phyloP scores from a whole-genome alignment of 2,113 vertebrate genomes.

The Archilochus colubris region DNA sequence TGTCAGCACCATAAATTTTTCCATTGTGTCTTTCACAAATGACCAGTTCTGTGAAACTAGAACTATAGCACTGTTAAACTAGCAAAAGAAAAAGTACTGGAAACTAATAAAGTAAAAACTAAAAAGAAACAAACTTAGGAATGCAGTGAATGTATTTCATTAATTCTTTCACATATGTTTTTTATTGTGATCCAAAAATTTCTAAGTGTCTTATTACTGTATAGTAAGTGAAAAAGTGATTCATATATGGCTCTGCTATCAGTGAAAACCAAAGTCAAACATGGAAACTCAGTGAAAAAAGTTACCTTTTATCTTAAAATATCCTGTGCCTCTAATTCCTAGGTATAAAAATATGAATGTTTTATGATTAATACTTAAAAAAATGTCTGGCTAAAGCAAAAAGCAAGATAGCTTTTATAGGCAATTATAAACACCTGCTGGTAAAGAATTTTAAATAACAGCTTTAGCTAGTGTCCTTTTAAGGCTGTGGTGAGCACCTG shows the following conservation, averaged over 20 bases:
- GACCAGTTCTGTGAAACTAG: background rate
- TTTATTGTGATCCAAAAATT: background rate
- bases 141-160: constrained; percentile 31
- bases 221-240: constrained; percentile 39
- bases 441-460: constrained; percentile 15
- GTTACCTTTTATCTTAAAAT: constrained; percentile 14
- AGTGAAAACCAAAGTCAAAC: background rate
- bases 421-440: constrained; percentile 28
- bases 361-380: constrained; percentile 11
- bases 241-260: background rate
- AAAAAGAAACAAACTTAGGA: constrained; percentile 33
- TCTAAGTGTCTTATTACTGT: constrained; percentile 29
- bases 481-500: background rate
- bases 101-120: constrained; percentile 10
- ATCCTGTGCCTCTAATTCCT: background rate
- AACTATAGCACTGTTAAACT: background rate
- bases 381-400: constrained; percentile 13
- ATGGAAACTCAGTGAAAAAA: background rate
- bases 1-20: background rate
- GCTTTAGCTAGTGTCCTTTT: background rate
- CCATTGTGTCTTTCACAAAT: background rate
- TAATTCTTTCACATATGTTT: constrained; percentile 50
- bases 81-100: constrained; percentile 22
- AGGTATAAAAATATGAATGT: background rate
- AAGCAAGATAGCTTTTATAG: background rate